Percentiles rank a stretch among this genome's conserved stretches.
These are phyloP conservation scores for Emydura subglobosa DNA, from an alignment of 2,113 vertebrate genomes.

Conservation along the genomic window DNA sequence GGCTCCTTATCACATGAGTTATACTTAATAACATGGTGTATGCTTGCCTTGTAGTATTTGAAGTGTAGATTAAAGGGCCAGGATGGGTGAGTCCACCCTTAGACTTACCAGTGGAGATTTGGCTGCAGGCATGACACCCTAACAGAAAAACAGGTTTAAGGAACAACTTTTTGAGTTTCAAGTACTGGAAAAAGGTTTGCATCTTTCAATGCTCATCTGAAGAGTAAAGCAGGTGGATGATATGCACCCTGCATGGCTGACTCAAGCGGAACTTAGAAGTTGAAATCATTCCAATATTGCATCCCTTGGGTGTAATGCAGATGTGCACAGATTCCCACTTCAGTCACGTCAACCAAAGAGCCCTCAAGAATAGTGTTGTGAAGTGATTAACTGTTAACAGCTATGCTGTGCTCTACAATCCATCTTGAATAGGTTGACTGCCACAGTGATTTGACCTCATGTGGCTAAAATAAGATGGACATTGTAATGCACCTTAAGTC, in stretches of 20 bases:
- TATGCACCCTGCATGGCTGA: background rate
- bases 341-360: background rate
- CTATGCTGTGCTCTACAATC: background rate
- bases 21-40: background rate
- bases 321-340: background rate
- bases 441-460: background rate
- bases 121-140: background rate
- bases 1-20: background rate
- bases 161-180: background rate
- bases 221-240: background rate
- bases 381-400: background rate
- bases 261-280: background rate
- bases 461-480: background rate
- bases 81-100: background rate
- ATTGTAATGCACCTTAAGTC: background rate
- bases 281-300: background rate
- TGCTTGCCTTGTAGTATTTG: background rate
- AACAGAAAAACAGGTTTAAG: background rate
- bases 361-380: background rate
- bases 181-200: background rate
- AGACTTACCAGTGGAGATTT: no score
- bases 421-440: background rate
- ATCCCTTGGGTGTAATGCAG: background rate
- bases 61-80: background rate
- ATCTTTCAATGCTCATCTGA: background rate